Evolutionary conservation across 2,113 vertebrate genomes (phyloP).

Genomic region (Cyrtonyx montezumae): DNA sequence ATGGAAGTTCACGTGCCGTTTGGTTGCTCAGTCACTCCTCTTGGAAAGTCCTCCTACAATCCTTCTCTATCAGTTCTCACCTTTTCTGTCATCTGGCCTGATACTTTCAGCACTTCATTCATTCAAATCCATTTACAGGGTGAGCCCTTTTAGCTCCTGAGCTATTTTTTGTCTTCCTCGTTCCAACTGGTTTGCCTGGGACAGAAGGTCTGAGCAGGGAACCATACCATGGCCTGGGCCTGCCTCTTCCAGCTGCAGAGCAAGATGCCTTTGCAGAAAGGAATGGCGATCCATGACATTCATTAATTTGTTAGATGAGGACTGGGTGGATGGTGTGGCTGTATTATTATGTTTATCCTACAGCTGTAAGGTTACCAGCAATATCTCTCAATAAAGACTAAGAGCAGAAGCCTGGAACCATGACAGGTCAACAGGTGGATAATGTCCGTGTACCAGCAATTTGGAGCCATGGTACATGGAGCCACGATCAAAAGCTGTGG

Average conservation of each 20-base stretch:
- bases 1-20: neutral
- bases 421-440: neutral
- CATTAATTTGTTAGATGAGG: neutral
- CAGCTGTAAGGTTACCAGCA: neutral
- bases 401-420: neutral
- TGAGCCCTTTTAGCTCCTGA: neutral
- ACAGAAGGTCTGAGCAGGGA: neutral
- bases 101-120: neutral
- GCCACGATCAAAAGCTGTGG: neutral
- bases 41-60: neutral
- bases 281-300: neutral
- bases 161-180: neutral
- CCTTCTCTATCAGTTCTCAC: neutral
- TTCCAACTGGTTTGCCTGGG: neutral
- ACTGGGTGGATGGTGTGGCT: neutral
- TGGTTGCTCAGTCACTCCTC: neutral
- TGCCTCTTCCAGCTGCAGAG: neutral
- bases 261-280: fast-evolving
- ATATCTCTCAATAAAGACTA: neutral
- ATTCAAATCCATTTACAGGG: neutral
- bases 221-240: neutral
- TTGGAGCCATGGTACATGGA: fast-evolving
- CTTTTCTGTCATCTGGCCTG: neutral
- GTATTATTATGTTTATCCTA: neutral
- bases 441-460: neutral